Evolutionary conservation across 2,888 invertebrate species (phyloP), one percentile per base, ranked within the genome.

Genomic region (Trypoxylon attenuatum): DNA sequence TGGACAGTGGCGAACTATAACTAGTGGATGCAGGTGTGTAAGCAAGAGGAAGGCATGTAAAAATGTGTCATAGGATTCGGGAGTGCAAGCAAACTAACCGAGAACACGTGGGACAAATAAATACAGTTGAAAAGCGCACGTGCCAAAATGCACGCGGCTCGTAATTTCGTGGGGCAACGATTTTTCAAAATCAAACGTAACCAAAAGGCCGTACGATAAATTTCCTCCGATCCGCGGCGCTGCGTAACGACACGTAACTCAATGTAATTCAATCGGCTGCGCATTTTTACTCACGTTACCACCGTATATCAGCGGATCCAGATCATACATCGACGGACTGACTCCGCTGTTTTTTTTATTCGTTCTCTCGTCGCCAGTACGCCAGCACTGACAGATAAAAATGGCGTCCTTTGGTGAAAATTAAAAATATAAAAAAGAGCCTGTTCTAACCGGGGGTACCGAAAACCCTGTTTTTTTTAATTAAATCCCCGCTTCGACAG

Each of bases 141-240:
- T 82, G 82, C 82, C 82, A 82, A 82, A 80, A 81, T 72, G 73
- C 69, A 56, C 71, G 66, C 69, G 53, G 68, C 77, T 78, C 80
- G 80, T 79, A 82, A 81, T 80, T 81, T 76, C 71, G 72, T 55
- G 57, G 68, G 69, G 73, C 74, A 73, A 70, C 77, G 74, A 83
- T 83, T 83, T 82, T 80, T 82, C 80, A 81, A 80, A 82, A 78
- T 79, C 75, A 80, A 77, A 76, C 77, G 74, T 73, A 74, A 82
- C 80, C 76, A 78, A 80, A 81, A 81, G 73, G 69, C 70, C 70
- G 73, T 71, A 66, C 79, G 73, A 83, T 83, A 84, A 83, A 83
- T 83, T 81, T 77, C 33, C 64, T 55, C 47, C 50, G 56, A 49
- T 69, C 54, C 41, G 27, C 50, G 55, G 50, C 65, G 72, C 72